A percentile compares a stretch with the other conserved stretches of the same genome.
Conservation (phyloP, 1,140 invertebrate genomes). For the Lepidotrigona ventralis region DNA sequence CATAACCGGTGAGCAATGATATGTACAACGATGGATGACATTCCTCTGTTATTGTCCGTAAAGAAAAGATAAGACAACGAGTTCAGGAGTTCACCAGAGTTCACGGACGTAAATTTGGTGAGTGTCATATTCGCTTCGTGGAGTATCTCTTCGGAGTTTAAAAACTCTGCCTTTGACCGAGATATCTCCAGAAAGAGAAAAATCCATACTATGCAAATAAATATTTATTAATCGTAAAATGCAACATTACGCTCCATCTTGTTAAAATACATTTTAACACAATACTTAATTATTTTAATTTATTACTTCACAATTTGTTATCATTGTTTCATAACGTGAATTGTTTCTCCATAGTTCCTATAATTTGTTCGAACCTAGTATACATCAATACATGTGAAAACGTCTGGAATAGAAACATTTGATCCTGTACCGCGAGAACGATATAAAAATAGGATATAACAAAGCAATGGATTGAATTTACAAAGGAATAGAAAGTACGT, state of each 20-base stretch:
- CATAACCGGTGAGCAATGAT: constrained; percentile 48
- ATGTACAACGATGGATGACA: constrained; percentile 51
- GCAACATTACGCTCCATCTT: not conserved
- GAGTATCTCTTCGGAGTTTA: constrained; percentile 13
- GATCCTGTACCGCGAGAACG: too few species aligned
- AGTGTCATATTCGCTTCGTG: constrained; percentile 56
- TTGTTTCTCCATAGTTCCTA: too few species aligned
- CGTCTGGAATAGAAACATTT: not conserved
- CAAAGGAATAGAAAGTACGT: constrained; percentile 29
- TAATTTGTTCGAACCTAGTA: not conserved
- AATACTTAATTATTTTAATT: not conserved
- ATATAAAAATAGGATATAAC: not conserved
- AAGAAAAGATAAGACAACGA: constrained; percentile 65
- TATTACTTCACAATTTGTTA: not conserved
- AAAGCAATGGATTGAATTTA: not conserved
- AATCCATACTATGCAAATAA: constrained; percentile 2
- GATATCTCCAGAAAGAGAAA: constrained; percentile 25
- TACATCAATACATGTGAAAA: not conserved
- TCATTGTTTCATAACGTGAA: not conserved
- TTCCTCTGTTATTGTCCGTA: constrained; percentile 59
- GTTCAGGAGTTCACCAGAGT: constrained; percentile 76
- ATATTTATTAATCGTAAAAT: constrained; percentile 8
- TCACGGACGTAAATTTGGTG: constrained; percentile 74
- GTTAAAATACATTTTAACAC: not conserved
- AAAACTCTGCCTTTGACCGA: constrained; percentile 35